A percentile compares a stretch with the other conserved stretches of the same genome.
These are phyloP conservation scores for Drosophila paramelanica DNA, from an alignment of 2,888 invertebrate genomes.

Conservation along the genomic window DNA sequence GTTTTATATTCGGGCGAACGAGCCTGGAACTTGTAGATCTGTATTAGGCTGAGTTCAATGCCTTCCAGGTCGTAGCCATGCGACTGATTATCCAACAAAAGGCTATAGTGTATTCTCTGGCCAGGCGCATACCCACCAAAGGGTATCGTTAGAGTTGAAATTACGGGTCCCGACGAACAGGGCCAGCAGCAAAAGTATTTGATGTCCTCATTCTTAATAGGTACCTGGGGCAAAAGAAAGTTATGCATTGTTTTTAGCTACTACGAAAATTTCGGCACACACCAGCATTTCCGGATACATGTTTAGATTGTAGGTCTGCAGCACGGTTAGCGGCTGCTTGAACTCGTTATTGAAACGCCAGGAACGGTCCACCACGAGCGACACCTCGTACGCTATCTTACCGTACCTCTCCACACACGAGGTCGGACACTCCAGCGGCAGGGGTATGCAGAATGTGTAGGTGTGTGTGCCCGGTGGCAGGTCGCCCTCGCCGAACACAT, in stretches of 20 bases:
- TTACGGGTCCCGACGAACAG: conserved; percentile 63
- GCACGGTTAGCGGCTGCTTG: conserved; percentile 88
- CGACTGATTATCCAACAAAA: conserved; percentile 90
- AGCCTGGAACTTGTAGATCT: conserved; percentile 58
- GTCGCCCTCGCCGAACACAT: conserved; percentile 53
- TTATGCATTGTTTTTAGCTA: too few species aligned
- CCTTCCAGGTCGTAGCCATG: conserved; percentile 81
- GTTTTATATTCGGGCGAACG: conserved; percentile 44
- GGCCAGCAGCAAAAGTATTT: conserved; percentile 74
- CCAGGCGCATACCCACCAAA: conserved; percentile 90
- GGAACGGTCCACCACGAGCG: conserved; percentile 88
- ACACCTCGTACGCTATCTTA: conserved; percentile 90
- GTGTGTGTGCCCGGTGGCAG: conserved; percentile 83
- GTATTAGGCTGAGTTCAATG: conserved; percentile 53
- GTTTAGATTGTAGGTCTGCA: conserved; percentile 92
- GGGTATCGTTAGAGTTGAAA: conserved; percentile 85
- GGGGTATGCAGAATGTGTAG: conserved; percentile 90
- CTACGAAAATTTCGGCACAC: conserved; percentile 53
- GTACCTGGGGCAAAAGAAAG: conserved; percentile 29
- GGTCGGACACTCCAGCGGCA: conserved; percentile 87
- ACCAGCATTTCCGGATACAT: conserved; percentile 88
- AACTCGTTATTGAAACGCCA: conserved; percentile 88
- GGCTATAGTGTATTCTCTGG: conserved; percentile 88
- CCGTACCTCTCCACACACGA: conserved; percentile 91
- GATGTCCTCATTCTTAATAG: conserved; percentile 51